Percentiles rank a stretch among this genome's conserved stretches.
Conservation (phyloP, 2,888 invertebrate species). For the Artemia sp. region DNA sequence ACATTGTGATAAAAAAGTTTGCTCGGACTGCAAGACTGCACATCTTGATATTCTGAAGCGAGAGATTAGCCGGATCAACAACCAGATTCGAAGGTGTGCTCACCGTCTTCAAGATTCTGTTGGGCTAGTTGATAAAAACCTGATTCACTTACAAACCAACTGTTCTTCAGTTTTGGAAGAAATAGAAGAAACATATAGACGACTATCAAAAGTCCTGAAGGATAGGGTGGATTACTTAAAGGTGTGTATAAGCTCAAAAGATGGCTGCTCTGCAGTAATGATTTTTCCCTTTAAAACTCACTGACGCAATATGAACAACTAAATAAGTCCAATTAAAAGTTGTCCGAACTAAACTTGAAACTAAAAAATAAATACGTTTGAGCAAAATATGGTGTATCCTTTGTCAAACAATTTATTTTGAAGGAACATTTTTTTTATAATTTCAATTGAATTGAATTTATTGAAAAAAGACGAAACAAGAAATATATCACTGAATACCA, state of each 20-base stretch:
- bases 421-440: too few species aligned
- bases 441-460: too few species aligned
- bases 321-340: too few species aligned
- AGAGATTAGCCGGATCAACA: constrained; percentile 72
- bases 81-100: constrained; percentile 69
- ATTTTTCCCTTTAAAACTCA: too few species aligned
- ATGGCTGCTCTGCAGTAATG: too few species aligned
- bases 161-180: constrained; percentile 78
- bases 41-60: constrained; percentile 88
- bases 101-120: constrained; percentile 75
- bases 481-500: too few species aligned
- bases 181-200: constrained; percentile 76
- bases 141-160: constrained; percentile 68
- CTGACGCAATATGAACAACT: too few species aligned
- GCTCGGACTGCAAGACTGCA: constrained; percentile 79
- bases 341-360: too few species aligned
- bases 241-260: neutral
- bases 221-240: constrained; percentile 71
- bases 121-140: constrained; percentile 68
- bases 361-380: too few species aligned
- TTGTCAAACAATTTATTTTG: too few species aligned
- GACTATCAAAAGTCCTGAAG: constrained; percentile 69
- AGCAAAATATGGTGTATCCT: too few species aligned
- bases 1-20: constrained; percentile 94
- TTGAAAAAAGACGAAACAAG: too few species aligned